Evolutionary conservation across 2,113 vertebrate genomes (phyloP).

Genomic region (Scolopax mira): DNA sequence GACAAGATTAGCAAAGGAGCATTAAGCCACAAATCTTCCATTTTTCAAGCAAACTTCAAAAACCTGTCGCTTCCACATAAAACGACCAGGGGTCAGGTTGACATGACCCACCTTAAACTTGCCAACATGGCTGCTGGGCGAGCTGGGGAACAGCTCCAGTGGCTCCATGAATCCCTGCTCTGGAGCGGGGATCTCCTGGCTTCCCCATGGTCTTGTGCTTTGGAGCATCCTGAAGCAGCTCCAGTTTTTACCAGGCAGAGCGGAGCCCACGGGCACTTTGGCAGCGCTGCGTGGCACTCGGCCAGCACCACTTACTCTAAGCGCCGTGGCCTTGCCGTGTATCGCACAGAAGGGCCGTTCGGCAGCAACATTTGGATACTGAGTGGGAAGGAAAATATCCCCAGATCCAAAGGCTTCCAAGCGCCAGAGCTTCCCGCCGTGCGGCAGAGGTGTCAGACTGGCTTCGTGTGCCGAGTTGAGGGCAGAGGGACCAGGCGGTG

Average conservation of each 20-base stretch:
- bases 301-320: slow-evolving; percentile 44
- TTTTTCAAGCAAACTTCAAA: background rate
- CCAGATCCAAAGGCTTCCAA: background rate
- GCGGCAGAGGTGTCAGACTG: background rate
- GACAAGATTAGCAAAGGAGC: background rate
- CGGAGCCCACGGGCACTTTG: slow-evolving; percentile 47
- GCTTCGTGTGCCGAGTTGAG: background rate
- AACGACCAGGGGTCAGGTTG: background rate
- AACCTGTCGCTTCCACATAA: background rate
- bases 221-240: slow-evolving; percentile 25
- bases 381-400: background rate
- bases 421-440: background rate
- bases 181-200: background rate
- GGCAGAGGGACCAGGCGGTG: background rate
- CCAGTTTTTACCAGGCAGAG: slow-evolving; percentile 19
- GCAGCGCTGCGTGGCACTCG: background rate
- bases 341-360: slow-evolving; percentile 21
- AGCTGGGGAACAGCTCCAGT: background rate
- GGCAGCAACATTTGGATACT: background rate
- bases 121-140: accelerated
- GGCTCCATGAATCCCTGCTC: background rate
- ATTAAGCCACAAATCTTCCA: background rate
- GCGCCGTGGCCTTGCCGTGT: background rate
- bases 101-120: background rate
- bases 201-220: background rate